Percentiles rank a stretch among this genome's conserved stretches.
Conservation (phyloP, 2,797 vertebrate species). For the Acanthurus leucopareius region DNA sequence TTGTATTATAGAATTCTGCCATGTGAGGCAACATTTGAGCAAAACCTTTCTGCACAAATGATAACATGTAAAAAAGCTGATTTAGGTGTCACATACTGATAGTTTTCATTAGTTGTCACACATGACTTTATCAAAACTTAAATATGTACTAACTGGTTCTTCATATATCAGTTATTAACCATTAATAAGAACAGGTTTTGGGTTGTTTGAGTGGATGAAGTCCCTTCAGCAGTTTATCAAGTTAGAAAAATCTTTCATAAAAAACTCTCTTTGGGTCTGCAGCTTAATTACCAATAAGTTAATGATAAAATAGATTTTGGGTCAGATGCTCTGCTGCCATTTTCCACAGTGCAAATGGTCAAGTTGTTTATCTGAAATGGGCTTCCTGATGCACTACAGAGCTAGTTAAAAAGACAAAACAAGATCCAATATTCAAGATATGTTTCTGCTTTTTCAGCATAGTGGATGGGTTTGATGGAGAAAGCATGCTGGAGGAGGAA, state of each 20-base stretch:
- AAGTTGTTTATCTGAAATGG: not conserved
- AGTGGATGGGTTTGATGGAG: not conserved
- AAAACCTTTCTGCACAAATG: not conserved
- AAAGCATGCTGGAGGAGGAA: not conserved
- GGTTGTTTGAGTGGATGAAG: not conserved
- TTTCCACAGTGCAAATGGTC: not conserved
- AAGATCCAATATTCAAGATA: not conserved
- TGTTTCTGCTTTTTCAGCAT: not conserved
- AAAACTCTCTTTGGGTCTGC: not conserved
- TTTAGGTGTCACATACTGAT: not conserved
- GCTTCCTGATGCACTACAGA: not conserved
- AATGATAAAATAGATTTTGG: not conserved
- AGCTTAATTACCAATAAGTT: not conserved
- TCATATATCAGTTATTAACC: not conserved
- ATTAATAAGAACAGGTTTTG: too few relatives aligned
- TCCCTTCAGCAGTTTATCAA: not conserved
- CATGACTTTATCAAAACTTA: not conserved
- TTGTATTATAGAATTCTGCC: constrained; percentile 11
- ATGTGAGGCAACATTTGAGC: not conserved
- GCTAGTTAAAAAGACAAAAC: not conserved
- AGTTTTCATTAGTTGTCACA: not conserved
- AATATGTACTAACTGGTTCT: not conserved
- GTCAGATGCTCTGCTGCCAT: not conserved
- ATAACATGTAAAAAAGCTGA: not conserved
- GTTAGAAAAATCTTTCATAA: too few relatives aligned